Conservation (phyloP, 2,888 invertebrate genomes). For the Plebejus argus region DNA sequence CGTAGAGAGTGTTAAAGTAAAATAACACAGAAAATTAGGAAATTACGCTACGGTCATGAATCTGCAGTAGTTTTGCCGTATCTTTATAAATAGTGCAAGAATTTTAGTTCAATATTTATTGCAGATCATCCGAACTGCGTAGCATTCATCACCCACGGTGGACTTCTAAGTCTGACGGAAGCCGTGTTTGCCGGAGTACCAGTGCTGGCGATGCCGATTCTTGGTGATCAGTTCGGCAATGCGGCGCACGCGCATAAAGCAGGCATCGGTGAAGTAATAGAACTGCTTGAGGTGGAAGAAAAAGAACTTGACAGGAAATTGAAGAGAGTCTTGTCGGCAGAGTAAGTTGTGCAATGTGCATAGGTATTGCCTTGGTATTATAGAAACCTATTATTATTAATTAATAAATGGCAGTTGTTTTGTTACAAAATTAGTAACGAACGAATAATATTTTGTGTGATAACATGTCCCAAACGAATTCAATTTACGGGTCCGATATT, state of each 20-base stretch:
- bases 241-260: constrained; percentile 53
- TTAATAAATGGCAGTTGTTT: too few relatives aligned
- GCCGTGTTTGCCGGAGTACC: constrained; percentile 77
- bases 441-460: too few relatives aligned
- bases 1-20: too few relatives aligned
- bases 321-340: constrained; percentile 61
- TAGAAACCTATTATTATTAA: neutral
- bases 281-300: constrained; percentile 65
- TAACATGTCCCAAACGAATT: too few relatives aligned
- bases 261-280: constrained; percentile 62
- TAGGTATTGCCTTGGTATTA: neutral
- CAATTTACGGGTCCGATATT: too few relatives aligned
- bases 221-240: constrained; percentile 76
- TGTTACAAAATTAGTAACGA: too few relatives aligned
- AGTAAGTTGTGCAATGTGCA: constrained; percentile 44
- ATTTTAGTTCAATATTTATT: neutral
- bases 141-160: constrained; percentile 73
- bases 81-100: neutral
- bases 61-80: too few relatives aligned
- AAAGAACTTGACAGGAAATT: constrained; percentile 62
- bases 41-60: too few relatives aligned
- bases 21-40: too few relatives aligned
- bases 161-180: constrained; percentile 76
- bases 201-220: constrained; percentile 74
- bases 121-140: constrained; percentile 77